These are phyloP conservation scores for Allobates femoralis DNA, from an alignment of 2,797 vertebrate species.

Conservation along the genomic window DNA sequence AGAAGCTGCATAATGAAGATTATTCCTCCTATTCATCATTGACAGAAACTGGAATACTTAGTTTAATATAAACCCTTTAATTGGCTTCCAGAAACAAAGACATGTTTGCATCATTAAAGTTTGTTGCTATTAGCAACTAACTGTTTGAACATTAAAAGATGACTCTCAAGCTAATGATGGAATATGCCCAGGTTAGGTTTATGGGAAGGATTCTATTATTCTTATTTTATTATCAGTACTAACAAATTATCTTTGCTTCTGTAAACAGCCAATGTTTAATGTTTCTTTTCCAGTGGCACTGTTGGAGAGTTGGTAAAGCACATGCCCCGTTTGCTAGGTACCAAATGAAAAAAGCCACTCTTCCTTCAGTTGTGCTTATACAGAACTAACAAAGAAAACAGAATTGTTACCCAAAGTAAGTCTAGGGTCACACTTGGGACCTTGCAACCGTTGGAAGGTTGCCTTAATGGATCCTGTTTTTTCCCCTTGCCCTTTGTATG, in stretches of 20 bases:
- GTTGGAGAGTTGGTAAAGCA: not conserved
- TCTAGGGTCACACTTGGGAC: too few relatives aligned
- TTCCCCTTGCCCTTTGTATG: too few relatives aligned
- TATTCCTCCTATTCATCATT: slow-evolving; percentile 22
- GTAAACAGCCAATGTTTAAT: not conserved
- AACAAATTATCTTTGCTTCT: not conserved
- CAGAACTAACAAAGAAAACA: too few relatives aligned
- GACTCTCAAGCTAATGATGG: not conserved
- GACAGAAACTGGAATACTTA: not conserved
- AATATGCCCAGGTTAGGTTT: not conserved
- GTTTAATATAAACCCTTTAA: slow-evolving; percentile 13
- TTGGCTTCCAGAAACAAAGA: slow-evolving; percentile 21
- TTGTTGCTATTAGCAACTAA: slow-evolving; percentile 39
- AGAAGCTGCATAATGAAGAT: slow-evolving; percentile 30
- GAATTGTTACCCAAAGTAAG: too few relatives aligned
- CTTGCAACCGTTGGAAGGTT: too few relatives aligned
- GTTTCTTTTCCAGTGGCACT: not conserved
- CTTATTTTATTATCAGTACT: not conserved
- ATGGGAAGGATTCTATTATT: not conserved
- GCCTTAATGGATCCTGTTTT: too few relatives aligned
- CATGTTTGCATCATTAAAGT: slow-evolving; percentile 18
- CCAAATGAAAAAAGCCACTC: not conserved
- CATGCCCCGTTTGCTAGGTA: too few relatives aligned
- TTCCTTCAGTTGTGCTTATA: not conserved
- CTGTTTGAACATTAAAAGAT: not conserved